A percentile compares a stretch with the other conserved stretches of the same genome.
Evolutionary conservation across 2,113 vertebrate genomes (phyloP).

Genomic region (Spilogale gracilis): DNA sequence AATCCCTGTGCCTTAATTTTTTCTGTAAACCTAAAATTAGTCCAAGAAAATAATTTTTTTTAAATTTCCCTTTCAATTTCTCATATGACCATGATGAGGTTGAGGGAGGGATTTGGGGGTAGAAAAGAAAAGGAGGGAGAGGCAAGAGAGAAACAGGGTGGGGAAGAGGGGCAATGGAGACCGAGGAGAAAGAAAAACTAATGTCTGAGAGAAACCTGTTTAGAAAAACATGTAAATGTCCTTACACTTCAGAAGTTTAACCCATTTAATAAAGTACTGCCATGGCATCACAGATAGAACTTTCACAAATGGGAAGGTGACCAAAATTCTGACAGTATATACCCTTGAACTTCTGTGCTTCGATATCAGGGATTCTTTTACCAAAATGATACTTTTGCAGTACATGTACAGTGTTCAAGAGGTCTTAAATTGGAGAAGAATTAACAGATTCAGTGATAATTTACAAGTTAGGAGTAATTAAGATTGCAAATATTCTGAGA

Average conservation of each 20-base stretch:
- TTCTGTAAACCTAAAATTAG: neutral
- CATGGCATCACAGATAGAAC: neutral
- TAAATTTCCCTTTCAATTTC: neutral
- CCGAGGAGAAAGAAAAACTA: neutral
- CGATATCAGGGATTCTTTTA: neutral
- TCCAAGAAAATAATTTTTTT: neutral
- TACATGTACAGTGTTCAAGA: neutral
- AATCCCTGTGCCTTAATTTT: neutral
- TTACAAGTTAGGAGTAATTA: neutral
- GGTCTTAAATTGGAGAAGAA: neutral
- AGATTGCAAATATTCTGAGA: neutral
- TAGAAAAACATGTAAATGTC: neutral
- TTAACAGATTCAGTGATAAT: neutral
- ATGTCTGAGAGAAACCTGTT: neutral
- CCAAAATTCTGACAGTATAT: neutral
- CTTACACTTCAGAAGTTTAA: neutral
- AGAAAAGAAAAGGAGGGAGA: neutral
- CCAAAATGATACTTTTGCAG: neutral
- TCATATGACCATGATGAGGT: neutral
- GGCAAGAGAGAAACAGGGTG: neutral
- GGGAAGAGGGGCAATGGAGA: neutral
- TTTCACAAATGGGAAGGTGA: neutral
- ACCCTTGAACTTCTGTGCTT: neutral
- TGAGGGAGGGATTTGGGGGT: fast-evolving
- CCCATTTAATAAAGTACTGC: neutral